Percentiles rank a stretch among this genome's conserved stretches.
Evolutionary conservation across 2,888 invertebrate species (phyloP).

Genomic region (Mesoligia furuncula): DNA sequence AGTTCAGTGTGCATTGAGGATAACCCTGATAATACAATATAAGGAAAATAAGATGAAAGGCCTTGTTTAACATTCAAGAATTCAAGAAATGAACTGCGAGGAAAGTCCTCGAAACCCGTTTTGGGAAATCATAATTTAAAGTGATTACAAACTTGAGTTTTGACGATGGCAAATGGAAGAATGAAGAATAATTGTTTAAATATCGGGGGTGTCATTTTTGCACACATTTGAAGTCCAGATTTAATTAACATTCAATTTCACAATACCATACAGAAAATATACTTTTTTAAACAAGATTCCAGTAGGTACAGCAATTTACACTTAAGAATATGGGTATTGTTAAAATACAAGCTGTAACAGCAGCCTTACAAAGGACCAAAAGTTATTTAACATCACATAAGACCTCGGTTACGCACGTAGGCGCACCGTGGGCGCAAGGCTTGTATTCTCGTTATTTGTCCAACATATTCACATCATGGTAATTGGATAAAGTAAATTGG

Average conservation of each 20-base stretch:
- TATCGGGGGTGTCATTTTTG: background rate
- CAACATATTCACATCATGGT: constrained; percentile 58
- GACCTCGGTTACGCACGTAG: constrained; percentile 62
- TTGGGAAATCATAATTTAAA: constrained; percentile 12
- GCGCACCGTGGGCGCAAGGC: constrained; percentile 67
- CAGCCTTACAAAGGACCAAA: constrained; percentile 43
- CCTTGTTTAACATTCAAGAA: constrained; percentile 50
- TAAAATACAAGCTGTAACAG: constrained; percentile 14
- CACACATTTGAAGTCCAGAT: background rate
- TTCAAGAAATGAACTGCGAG: constrained; percentile 17
- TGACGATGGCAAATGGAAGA: background rate
- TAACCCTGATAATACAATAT: constrained; percentile 34
- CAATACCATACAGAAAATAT: background rate
- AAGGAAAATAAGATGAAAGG: constrained; percentile 36
- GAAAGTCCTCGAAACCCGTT: constrained; percentile 12
- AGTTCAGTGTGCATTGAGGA: constrained; percentile 14
- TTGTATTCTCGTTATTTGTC: constrained; percentile 57
- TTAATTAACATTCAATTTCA: constrained; percentile 1
- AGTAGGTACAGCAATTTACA: constrained; percentile 21
- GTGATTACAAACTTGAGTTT: background rate
- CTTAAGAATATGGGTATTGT: background rate
- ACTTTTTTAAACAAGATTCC: background rate
- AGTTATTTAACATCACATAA: constrained; percentile 45
- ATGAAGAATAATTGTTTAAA: background rate
- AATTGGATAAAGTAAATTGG: constrained; percentile 65